Evolutionary conservation across 2,888 invertebrate species (phyloP).

Genomic region (Aphrophora alni): DNA sequence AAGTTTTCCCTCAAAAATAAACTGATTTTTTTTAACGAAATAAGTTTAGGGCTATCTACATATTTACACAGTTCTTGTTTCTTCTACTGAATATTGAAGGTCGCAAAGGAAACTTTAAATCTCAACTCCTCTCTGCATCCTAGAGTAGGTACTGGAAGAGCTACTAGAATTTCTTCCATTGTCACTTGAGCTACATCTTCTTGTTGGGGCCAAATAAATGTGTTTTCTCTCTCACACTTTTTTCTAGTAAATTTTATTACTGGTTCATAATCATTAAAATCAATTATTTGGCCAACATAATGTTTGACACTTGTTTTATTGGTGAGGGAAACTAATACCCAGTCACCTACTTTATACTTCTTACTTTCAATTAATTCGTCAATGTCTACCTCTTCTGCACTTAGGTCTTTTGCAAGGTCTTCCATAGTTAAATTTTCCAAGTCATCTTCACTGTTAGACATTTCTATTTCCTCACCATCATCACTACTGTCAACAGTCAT

Average conservation of each 20-base stretch:
- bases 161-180: slow-evolving; percentile 9
- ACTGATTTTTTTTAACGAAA: no score
- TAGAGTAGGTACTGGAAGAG: slow-evolving; percentile 16
- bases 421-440: slow-evolving; percentile 11
- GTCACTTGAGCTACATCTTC: slow-evolving; percentile 1
- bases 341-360: slow-evolving; percentile 19
- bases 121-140: slow-evolving; percentile 26
- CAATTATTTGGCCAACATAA: slow-evolving; percentile 16
- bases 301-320: slow-evolving; percentile 19
- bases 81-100: neutral
- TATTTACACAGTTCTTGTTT: no score
- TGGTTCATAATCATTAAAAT: slow-evolving; percentile 15
- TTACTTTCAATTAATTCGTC: neutral
- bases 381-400: neutral
- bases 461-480: slow-evolving; percentile 19
- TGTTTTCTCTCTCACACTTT: neutral
- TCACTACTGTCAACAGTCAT: neutral
- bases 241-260: slow-evolving; percentile 9
- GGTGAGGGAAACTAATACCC: slow-evolving; percentile 12
- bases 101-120: neutral
- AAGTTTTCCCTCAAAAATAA: no score
- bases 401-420: slow-evolving; percentile 7
- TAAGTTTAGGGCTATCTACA: no score
- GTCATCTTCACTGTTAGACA: slow-evolving; percentile 22
- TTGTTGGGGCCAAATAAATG: slow-evolving; percentile 20